Conservation (phyloP, 1,140 invertebrate species). For the Trigoniulus corallinus region DNA sequence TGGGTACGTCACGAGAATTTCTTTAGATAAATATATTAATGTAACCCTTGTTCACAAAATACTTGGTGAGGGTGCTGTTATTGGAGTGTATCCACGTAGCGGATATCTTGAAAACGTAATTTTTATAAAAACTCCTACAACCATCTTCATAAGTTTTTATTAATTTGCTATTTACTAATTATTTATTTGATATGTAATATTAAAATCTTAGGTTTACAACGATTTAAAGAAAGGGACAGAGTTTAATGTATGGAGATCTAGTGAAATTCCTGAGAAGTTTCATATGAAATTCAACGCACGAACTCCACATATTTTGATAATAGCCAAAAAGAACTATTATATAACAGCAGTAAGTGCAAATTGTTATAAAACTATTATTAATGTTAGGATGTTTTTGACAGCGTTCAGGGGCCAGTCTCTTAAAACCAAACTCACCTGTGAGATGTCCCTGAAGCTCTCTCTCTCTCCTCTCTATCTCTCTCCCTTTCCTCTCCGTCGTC, state of each 20-base stretch:
- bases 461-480: no score
- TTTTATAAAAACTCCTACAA: not conserved
- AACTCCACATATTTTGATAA: not conserved
- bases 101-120: not conserved
- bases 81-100: not conserved
- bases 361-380: not conserved
- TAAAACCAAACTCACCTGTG: no score
- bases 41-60: not conserved
- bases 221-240: not conserved
- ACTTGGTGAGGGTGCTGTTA: not conserved
- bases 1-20: not conserved
- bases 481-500: no score
- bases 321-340: not conserved
- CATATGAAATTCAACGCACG: not conserved
- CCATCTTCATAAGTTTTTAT: not conserved
- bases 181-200: no score
- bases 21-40: not conserved
- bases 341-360: not conserved
- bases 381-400: no score
- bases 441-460: no score
- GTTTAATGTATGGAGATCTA: not conserved
- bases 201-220: no score
- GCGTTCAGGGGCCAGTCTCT: no score
- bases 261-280: not conserved
- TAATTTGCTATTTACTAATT: no score